These are phyloP conservation scores for Illadopsis cleaveri DNA, from an alignment of 2,113 vertebrate genomes.

Conservation along the genomic window DNA sequence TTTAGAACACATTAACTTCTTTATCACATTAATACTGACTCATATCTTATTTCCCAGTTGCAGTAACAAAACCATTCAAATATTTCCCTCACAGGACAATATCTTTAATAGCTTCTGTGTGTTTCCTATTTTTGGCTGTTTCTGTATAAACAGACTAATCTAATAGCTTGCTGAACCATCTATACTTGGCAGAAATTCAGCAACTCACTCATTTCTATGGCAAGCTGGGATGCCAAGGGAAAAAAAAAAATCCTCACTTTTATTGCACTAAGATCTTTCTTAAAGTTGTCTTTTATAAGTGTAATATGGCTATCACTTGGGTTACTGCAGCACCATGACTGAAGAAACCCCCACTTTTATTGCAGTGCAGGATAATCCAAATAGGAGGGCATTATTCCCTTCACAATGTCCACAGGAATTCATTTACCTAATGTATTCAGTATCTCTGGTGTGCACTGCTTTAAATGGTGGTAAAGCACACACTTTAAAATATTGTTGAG, in stretches of 20 bases:
- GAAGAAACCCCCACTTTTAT: conserved; percentile 38
- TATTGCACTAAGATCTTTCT: conserved; percentile 73
- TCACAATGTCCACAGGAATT: conserved; percentile 34
- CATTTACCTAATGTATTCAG: conserved; percentile 25
- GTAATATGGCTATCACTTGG: conserved; percentile 68
- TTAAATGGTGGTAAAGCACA: conserved; percentile 1
- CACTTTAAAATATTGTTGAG: not conserved
- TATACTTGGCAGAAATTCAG: conserved; percentile 83
- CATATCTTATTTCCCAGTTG: conserved; percentile 77
- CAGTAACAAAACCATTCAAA: conserved; percentile 76
- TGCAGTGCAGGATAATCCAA: conserved; percentile 22
- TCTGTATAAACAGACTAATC: conserved; percentile 85
- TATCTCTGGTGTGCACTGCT: not conserved
- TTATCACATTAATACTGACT: conserved; percentile 76
- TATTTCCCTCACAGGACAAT: conserved; percentile 78
- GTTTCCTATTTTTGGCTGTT: conserved; percentile 83
- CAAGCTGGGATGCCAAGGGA: conserved; percentile 69
- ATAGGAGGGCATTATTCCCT: conserved; percentile 25
- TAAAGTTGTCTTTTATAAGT: conserved; percentile 75
- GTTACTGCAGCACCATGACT: conserved; percentile 58
- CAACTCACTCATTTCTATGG: conserved; percentile 81
- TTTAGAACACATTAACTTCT: conserved; percentile 71
- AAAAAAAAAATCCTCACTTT: conserved; percentile 50
- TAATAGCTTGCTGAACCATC: conserved; percentile 81
- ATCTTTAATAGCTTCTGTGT: conserved; percentile 79